Base-by-base conservation (phyloP, 2,888 invertebrate genomes). In the Drosophila niveifrons region DNA sequence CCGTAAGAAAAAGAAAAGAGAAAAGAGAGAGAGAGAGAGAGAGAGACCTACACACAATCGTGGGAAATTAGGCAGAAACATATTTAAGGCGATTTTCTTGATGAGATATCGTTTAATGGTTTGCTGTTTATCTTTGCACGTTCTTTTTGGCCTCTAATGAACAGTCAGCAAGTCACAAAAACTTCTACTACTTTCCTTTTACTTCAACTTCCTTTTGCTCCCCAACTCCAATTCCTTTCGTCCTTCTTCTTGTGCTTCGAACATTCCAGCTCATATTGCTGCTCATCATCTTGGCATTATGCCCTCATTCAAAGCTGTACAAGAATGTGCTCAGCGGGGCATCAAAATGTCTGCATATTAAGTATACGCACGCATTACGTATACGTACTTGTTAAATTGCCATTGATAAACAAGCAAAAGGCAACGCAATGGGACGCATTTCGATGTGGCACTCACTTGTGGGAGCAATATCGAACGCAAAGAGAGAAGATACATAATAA, bases 1-100 rank as follows among this genome's bases (percentile, higher is more conserved):
- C 50, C 39, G 15, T 52, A 28, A 63, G 15, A 63, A 28, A 39
- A 18, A 50, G 46, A 28, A 17, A 31, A 50, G 15, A 57, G 58
- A 62, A 15, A 17, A 50, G 34, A 48, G 29, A 47, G 23, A 69
- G 57, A 50, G 18, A 2, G 41, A 15, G 51, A 29, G 36, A 48
- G 56, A 11, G 9, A 65, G n/a, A 51, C 62, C n/a, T 53, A 62
- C 23, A 75, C 48, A 75, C 52, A 73, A 69, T 72, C 46, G 77
- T 80, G 84, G 74, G 78, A 87, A 87, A 87, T 87, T 87, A 84
- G 84, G 87, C 87, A 89, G 89, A 87, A 89, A 82, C 82, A 84
- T 87, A 87, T 87, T 89, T 84, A 89, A 87, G 87, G 71, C 77
- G 84, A 89, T 89, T 87, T 89, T 72, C 75, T 81, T 89, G 78